Base-by-base conservation (phyloP, 2,888 invertebrate genomes). In the Heliconius aoede region DNA sequence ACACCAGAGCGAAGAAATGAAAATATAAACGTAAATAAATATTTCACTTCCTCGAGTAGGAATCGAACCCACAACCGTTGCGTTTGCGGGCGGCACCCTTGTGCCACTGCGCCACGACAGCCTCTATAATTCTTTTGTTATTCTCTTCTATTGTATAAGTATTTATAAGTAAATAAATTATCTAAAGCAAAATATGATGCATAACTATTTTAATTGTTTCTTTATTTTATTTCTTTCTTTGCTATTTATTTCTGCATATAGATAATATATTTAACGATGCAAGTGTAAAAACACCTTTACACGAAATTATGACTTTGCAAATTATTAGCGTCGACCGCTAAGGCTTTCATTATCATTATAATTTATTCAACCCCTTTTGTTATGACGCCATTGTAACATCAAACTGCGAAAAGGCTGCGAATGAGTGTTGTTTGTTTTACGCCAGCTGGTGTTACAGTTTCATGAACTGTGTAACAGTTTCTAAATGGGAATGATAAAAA, bases 321-420 rank as follows among this genome's bases (percentile, higher is more conserved):
- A 77, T 79, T 77, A 77, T 79, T 76, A 73, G 77, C 71, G 65
- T 55, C 68, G 68, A 69, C 73, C 77, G 67, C 71, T 69, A 73
- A 73, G 76, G 67, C 71, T 76, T 80, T 78, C 75, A 78, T 78
- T 76, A 74, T 74, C 73, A 77, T 77, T 67, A 77, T 80, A 80
- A 80, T 78, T 80, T 78, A 80, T 80, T 80, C 77, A 80, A 76
- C 69, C 46, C 73, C 75, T 71, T 76, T 65, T 72, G 78, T 76
- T 76, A 78, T 65, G 74, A 67, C 55, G 69, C 73, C 40, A 72
- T 75, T 80, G 80, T 78, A 76, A 73, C 76, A 73, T 75, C 76
- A 80, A 80, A 75, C 79, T 69, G n/a, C 69, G 68, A 74, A 76
- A 73, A 65, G 51, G 58, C 76, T 76, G 72, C 21, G 61, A 69